phyloP scores from a whole-genome alignment of 2,888 invertebrate genomes.

The Ganaspis brasiliensis region DNA sequence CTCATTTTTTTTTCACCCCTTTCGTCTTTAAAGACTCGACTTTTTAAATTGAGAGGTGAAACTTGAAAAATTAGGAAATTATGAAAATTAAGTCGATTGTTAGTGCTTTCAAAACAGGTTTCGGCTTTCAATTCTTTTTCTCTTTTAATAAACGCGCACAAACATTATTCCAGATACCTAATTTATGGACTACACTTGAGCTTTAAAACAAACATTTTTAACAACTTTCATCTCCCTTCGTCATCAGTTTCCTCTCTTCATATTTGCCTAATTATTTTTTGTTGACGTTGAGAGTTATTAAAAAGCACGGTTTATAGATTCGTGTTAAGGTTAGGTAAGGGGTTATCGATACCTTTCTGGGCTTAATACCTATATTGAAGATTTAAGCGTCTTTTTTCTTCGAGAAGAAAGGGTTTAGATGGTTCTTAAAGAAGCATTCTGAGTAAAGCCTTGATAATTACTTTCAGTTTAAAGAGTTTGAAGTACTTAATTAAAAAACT shows the following conservation, averaged over 20 bases:
- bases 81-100: conserved; percentile 42
- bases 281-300: background rate
- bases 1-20: conserved; percentile 19
- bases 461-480: no score
- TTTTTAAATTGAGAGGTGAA: conserved; percentile 42
- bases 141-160: conserved; percentile 33
- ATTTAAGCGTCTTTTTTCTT: no score
- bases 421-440: no score
- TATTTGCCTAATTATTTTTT: conserved; percentile 29
- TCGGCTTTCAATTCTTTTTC: background rate
- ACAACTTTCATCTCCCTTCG: conserved; percentile 29
- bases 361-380: no score
- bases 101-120: conserved; percentile 31
- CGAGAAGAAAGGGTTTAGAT: no score
- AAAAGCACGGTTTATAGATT: background rate
- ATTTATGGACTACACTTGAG: conserved; percentile 34
- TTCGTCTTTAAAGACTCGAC: conserved; percentile 38
- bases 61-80: conserved; percentile 43
- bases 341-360: no score
- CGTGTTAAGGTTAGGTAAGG: background rate
- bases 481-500: no score
- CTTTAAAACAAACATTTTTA: conserved; percentile 42
- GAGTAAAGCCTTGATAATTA: no score
- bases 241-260: conserved; percentile 7
- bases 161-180: conserved; percentile 28